Conservation (phyloP, 1,140 invertebrate species). For the Euborellia annulipes region DNA sequence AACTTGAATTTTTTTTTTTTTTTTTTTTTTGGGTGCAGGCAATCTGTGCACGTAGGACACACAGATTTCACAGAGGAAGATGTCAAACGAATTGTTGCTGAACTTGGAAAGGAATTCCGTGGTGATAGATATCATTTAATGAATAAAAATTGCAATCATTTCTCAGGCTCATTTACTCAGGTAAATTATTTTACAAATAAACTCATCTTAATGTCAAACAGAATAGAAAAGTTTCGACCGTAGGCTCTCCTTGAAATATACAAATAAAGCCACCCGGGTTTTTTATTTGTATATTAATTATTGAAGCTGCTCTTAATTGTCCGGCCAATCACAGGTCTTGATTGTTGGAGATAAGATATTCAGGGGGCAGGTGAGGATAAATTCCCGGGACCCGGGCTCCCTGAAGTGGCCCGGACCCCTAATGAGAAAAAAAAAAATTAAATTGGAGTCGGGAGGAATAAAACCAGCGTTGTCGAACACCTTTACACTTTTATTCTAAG, state of each 20-base stretch:
- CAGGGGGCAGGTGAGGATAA: too few relatives aligned
- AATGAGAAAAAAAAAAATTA: too few relatives aligned
- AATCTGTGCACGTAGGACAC: constrained; percentile 90
- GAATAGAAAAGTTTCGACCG: background rate
- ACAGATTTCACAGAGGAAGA: constrained; percentile 95
- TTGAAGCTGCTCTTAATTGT: background rate
- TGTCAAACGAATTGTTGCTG: constrained; percentile 73
- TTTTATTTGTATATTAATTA: constrained; percentile 9
- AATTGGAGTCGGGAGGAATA: too few relatives aligned
- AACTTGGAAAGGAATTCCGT: constrained; percentile 91
- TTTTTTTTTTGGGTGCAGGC: constrained; percentile 62
- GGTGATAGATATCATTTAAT: constrained; percentile 96
- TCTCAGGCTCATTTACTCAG: constrained; percentile 80
- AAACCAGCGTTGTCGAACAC: too few relatives aligned
- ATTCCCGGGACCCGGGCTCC: too few relatives aligned
- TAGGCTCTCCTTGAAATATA: too few relatives aligned
- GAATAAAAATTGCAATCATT: constrained; percentile 99
- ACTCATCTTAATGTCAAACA: background rate
- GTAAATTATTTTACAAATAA: constrained; percentile 32
- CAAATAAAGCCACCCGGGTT: background rate
- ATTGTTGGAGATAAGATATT: too few relatives aligned
- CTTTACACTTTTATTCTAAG: too few relatives aligned
- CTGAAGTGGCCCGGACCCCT: too few relatives aligned
- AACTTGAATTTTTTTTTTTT: constrained; percentile 15
- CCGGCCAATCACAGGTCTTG: too few relatives aligned